Percentiles rank a stretch among this genome's conserved stretches.
Conservation (phyloP, 2,888 invertebrate species). For the Chydorus sphaericus region DNA sequence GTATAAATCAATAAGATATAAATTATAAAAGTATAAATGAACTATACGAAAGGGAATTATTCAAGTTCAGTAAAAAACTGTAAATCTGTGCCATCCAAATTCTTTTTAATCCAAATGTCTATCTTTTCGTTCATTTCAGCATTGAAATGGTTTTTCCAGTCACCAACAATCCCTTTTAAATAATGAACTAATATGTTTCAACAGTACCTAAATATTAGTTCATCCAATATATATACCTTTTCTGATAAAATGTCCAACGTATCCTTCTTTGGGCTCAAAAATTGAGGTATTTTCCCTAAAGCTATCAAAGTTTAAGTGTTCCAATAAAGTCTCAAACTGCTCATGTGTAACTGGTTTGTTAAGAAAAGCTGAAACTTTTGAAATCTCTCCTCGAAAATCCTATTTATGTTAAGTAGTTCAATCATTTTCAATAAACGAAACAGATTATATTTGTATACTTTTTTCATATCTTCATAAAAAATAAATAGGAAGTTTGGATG, state of each 20-base stretch:
- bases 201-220: background rate
- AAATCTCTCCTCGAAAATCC: background rate
- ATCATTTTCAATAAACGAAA: background rate
- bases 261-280: constrained; percentile 12
- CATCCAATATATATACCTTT: background rate
- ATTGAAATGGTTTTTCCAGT: constrained; percentile 66
- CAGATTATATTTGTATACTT: background rate
- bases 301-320: constrained; percentile 57
- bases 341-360: constrained; percentile 7
- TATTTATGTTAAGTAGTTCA: background rate
- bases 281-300: constrained; percentile 73
- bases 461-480: constrained; percentile 28
- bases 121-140: constrained; percentile 52
- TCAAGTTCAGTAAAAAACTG: constrained; percentile 9
- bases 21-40: background rate
- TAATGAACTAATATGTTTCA: too few species aligned
- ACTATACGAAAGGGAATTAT: background rate
- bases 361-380: constrained; percentile 7
- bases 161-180: constrained; percentile 53
- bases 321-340: background rate
- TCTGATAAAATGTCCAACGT: constrained; percentile 1
- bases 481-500: constrained; percentile 26
- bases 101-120: constrained; percentile 50
- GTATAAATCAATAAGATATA: background rate
- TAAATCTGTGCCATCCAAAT: constrained; percentile 23